Evolutionary conservation across 2,113 vertebrate genomes (phyloP), one percentile per base, ranked within the genome.

Genomic region (Xyrauchen texanus): DNA sequence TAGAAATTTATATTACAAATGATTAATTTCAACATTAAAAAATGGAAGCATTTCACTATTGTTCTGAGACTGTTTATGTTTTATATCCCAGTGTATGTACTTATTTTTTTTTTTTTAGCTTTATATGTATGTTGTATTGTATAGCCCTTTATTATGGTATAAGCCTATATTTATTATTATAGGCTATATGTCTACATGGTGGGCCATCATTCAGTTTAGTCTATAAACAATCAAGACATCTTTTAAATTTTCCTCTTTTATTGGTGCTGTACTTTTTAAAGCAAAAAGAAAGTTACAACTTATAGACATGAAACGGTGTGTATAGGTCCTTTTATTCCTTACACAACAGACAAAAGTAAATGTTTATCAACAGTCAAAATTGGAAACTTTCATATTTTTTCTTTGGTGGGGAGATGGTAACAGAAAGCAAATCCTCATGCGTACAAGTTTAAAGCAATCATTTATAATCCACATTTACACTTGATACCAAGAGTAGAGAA

Each of bases 391-490:
- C 82, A 83, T 78, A 83, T 52, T 78, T 46, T 68, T 90, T 34
- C 86, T 91, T 92, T 91, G 89, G 89, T 88, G 88, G 88, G 85
- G 79, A 88, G 61, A 85, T 68, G 85, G 80, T 71, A 79, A 71
- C 68, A 65, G 70, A 81, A 64, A 81, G 77, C 79, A 87, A 57
- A 87, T 85, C 77, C 83, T 83, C 66, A 53, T 86, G 81, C 84
- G 64, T 81, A 88, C 77, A 84, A 62, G 84, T 85, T 62, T 70
- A 81, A 65, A 78, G 80, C 85, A 90, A 92, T 92, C 91, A 89
- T 90, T 84, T 89, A 90, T 88, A 90, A 83, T 84, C 51, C 44
- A 57, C 86, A 91, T 34, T 34, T 91, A 92, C 87, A 90, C 71
- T 70, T 69, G 76, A 84, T 73, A 86, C 69, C 73, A 72, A 86